phyloP scores from a whole-genome alignment of 2,888 invertebrate species.

The Eupithecia exiguata region DNA sequence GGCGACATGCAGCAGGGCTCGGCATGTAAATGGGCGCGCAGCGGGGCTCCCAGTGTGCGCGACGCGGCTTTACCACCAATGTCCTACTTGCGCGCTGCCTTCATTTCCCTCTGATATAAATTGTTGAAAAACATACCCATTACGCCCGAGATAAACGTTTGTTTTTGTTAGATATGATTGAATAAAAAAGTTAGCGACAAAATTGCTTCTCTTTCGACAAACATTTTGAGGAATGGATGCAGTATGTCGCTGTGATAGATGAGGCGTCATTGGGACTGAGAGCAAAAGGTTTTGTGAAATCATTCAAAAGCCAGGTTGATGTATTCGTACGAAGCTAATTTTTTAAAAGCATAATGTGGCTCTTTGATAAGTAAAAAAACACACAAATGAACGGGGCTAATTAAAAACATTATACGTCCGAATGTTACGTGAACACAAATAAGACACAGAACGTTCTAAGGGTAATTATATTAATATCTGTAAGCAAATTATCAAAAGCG shows the following conservation, averaged over 20 bases:
- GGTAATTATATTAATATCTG: too few species aligned
- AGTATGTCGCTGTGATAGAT: not conserved
- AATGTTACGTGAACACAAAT: constrained; percentile 49
- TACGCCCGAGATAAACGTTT: constrained; percentile 41
- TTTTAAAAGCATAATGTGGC: not conserved
- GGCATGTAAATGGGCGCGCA: constrained; percentile 57
- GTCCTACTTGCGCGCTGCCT: constrained; percentile 43
- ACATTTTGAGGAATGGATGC: constrained; percentile 2
- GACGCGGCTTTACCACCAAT: constrained; percentile 46
- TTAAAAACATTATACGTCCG: constrained; percentile 46
- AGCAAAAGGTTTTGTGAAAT: not conserved
- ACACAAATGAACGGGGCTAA: constrained; percentile 1
- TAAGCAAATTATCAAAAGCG: constrained; percentile 69
- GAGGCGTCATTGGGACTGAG: not conserved
- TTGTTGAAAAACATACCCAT: constrained; percentile 45
- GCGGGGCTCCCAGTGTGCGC: constrained; percentile 52
- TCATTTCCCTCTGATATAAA: constrained; percentile 46
- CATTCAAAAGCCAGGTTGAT: not conserved
- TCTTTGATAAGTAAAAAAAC: not conserved
- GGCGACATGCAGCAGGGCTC: constrained; percentile 13
- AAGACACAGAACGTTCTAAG: constrained; percentile 53
- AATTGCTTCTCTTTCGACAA: constrained; percentile 20
- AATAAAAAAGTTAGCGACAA: constrained; percentile 38
- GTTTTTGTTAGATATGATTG: constrained; percentile 40
- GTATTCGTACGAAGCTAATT: not conserved